These are phyloP conservation scores for Nestor notabilis DNA, from an alignment of 2,113 vertebrate species.

Conservation along the genomic window DNA sequence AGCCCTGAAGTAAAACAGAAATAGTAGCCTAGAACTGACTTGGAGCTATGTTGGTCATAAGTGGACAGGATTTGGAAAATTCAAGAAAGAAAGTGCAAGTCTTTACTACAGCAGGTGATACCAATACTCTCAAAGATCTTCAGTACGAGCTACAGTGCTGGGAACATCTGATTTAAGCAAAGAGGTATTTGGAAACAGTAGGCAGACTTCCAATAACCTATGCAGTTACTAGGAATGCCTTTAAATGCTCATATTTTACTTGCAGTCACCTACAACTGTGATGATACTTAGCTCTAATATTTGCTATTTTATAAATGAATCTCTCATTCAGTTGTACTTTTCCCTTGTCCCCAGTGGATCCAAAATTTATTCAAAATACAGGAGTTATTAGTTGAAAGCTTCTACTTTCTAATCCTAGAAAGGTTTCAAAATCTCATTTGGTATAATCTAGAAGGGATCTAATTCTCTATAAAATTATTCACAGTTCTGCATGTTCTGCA, in stretches of 20 bases:
- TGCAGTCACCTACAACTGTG: neutral
- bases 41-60: fast-evolving
- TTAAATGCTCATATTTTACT: neutral
- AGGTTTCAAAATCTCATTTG: neutral
- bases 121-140: neutral
- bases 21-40: neutral
- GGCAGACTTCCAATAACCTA: neutral
- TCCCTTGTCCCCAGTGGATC: neutral
- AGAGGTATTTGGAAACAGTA: neutral
- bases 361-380: neutral
- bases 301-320: neutral
- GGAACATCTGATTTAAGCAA: neutral
- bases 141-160: neutral
- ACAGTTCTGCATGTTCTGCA: neutral
- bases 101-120: neutral
- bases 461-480: neutral
- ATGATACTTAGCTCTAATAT: neutral
- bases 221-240: neutral
- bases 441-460: neutral
- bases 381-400: neutral
- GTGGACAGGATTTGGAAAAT: neutral
- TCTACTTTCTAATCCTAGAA: neutral
- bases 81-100: neutral
- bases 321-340: neutral
- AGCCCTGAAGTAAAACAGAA: neutral